A percentile compares a stretch with the other conserved stretches of the same genome.
Conservation (phyloP, 2,113 vertebrate species). For the Caloenas nicobarica region DNA sequence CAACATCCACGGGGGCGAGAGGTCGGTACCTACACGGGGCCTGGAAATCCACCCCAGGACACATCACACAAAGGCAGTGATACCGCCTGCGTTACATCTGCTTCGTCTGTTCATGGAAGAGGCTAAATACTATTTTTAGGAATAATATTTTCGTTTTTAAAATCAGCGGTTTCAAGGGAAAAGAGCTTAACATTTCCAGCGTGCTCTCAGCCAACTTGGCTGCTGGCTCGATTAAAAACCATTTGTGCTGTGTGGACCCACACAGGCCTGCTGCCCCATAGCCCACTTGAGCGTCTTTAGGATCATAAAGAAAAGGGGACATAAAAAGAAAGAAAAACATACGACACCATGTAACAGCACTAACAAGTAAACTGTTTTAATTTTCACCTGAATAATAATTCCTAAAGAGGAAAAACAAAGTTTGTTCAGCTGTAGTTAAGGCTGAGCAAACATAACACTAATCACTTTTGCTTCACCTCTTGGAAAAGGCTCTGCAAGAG, state of each 20-base stretch:
- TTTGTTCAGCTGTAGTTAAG: constrained; percentile 50
- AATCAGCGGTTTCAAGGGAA: background rate
- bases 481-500: background rate
- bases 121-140: background rate
- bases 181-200: background rate
- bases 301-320: background rate
- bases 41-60: background rate
- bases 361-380: constrained; percentile 8
- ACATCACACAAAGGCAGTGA: background rate
- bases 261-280: background rate
- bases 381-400: background rate
- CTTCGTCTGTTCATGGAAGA: background rate
- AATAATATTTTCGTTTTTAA: background rate
- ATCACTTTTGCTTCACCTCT: background rate
- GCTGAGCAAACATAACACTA: constrained; percentile 13
- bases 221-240: background rate
- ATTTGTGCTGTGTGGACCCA: background rate
- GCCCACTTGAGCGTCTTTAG: background rate
- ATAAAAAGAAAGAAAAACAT: background rate
- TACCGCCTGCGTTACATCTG: background rate
- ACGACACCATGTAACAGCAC: background rate
- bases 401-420: background rate
- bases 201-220: background rate
- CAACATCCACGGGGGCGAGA: background rate
- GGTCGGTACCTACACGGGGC: background rate